Base-by-base conservation (phyloP, 2,113 vertebrate species). In the Chrysochloris asiatica region DNA sequence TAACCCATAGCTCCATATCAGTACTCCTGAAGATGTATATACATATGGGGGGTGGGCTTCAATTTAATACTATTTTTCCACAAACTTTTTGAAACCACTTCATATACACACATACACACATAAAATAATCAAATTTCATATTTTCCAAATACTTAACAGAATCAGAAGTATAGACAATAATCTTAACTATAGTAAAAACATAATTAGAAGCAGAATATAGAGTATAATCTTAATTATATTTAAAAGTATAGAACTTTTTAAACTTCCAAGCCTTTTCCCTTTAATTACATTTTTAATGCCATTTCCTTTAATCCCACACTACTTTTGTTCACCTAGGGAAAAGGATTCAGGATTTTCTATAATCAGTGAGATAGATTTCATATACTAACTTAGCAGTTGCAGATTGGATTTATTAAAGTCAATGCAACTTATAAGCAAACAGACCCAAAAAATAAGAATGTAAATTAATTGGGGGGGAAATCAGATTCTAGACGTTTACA, bases 211-310 rank as follows among this genome's bases (percentile, higher is more conserved):
- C 38, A 33, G 77, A 77, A 13, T 38, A 6, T 24, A 71, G 12
- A 63, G 36, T 61, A 91, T 79, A 75, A 85, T 88, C 6, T 73
- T 59, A 92, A 87, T 13, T 56, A 36, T 48, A 83, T 38, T 90
- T 85, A 76, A 89, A 84, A 79, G 75, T 72, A 56, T 45, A 84
- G 38, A 75, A 84, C 83, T 71, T 14, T 54, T n/a, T 67, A 45
- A 52, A 22, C 28, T n/a, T 79, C 71, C 47, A 77, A 33, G 12
- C 17, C 47, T 88, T 26, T 91, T 80, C 52, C 33, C 6, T 84
- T 89, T 80, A 93, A 89, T 91, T 92, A 77, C 75, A 30, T 90
- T 63, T 85, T 75, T 61, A 88, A 83, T 92, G 86, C 30, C 86
- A 30, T 88, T 95, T 86, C 16, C 72, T 94, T 89, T 90, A 92